These are phyloP conservation scores for Coenonympha glycerion DNA, from an alignment of 2,888 invertebrate species.

Conservation along the genomic window DNA sequence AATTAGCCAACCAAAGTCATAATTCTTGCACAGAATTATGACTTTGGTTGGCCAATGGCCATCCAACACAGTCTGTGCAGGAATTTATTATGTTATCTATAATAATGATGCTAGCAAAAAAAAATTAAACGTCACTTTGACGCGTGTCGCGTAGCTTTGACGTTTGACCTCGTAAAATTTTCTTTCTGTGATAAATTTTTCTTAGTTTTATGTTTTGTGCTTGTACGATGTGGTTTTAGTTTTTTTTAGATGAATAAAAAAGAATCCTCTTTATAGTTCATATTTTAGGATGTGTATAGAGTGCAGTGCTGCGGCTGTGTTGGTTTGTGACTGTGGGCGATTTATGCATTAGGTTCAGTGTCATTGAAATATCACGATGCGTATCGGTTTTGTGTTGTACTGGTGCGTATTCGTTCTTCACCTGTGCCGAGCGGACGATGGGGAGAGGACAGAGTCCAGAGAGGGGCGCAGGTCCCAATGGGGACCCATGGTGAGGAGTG, in stretches of 20 bases:
- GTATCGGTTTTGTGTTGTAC: conserved; percentile 71
- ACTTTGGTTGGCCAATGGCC: too few relatives aligned
- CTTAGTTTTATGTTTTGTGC: conserved; percentile 52
- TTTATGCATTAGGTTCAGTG: conserved; percentile 59
- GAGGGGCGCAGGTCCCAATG: conserved; percentile 64
- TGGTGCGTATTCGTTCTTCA: conserved; percentile 72
- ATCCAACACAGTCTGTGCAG: too few relatives aligned
- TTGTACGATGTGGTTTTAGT: conserved; percentile 62
- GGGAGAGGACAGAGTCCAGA: conserved; percentile 63
- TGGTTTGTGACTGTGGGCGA: conserved; percentile 51
- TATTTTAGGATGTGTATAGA: conserved; percentile 66
- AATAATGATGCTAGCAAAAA: too few relatives aligned
- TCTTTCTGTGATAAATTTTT: conserved; percentile 52
- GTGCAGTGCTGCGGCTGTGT: conserved; percentile 49
- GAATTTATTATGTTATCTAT: too few relatives aligned
- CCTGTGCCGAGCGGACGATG: conserved; percentile 67
- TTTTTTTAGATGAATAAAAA: too few relatives aligned
- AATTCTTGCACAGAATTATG: too few relatives aligned
- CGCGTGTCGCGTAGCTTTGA: too few relatives aligned
- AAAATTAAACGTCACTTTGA: too few relatives aligned
- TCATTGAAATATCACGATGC: conserved; percentile 70
- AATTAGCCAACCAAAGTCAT: too few relatives aligned
- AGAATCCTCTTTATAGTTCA: conserved; percentile 40
- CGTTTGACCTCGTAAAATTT: conserved; percentile 23
- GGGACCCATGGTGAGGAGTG: conserved; percentile 58